phyloP scores from a whole-genome alignment of 30 jellyfish, hydroid and myxozoan genomes.

The Turritopsis rubra region DNA sequence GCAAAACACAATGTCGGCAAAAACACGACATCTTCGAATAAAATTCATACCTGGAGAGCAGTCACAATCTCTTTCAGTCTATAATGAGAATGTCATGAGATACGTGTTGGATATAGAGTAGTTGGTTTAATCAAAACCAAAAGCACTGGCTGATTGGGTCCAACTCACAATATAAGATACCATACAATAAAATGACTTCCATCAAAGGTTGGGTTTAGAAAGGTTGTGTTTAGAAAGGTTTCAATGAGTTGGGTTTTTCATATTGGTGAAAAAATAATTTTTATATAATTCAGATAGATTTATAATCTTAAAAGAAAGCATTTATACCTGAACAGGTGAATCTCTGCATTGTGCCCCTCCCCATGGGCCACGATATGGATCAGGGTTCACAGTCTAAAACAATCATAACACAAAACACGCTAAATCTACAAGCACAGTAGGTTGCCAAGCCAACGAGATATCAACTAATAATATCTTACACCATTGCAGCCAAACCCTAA shows the following conservation, averaged over 20 bases:
- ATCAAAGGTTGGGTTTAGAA: too few species aligned
- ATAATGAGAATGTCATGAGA: neutral
- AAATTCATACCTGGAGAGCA: conserved; percentile 59
- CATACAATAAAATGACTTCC: too few species aligned
- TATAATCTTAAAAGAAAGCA: too few species aligned
- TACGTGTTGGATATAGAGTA: too few species aligned
- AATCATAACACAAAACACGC: neutral
- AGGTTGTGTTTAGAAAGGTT: too few species aligned
- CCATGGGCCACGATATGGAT: conserved; percentile 80
- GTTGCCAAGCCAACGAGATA: neutral
- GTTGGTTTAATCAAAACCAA: too few species aligned
- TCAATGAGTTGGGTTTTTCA: too few species aligned
- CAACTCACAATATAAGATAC: too few species aligned
- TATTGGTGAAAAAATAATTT: too few species aligned
- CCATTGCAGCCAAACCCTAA: conserved; percentile 82
- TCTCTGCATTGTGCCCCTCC: conserved; percentile 96
- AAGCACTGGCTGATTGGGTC: neutral
- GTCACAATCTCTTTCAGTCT: conserved; percentile 75
- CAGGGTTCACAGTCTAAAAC: conserved; percentile 78
- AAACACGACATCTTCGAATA: neutral
- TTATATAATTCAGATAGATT: too few species aligned
- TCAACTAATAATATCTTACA: conserved; percentile 28
- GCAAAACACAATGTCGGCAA: too few species aligned
- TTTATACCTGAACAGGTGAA: conserved; percentile 96
- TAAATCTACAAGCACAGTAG: neutral